Evolutionary conservation across 2,797 vertebrate species (phyloP).

Genomic region (Propithecus deckenii): DNA sequence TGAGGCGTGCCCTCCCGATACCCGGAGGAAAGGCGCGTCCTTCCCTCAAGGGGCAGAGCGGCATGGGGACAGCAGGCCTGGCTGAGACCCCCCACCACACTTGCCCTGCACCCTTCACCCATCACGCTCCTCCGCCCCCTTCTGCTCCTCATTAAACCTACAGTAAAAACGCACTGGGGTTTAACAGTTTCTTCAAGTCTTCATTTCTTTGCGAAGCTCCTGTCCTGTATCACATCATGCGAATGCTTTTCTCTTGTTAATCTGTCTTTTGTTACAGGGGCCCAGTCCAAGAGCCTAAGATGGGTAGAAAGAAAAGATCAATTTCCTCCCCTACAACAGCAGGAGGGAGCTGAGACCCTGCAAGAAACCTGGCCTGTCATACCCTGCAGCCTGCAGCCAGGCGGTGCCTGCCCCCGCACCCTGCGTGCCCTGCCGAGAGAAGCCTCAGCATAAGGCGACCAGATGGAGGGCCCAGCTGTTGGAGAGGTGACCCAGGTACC

Average conservation of each 20-base stretch:
- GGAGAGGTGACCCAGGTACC: neutral
- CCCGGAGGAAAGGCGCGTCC: neutral
- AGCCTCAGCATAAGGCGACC: neutral
- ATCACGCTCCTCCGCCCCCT: rapidly evolving
- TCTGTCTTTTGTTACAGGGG: neutral
- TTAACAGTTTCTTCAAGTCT: neutral
- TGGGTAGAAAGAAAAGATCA: neutral
- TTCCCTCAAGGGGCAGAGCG: neutral
- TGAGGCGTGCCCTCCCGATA: neutral
- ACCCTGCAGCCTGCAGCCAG: too few relatives aligned
- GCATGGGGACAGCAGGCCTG: neutral
- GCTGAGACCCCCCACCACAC: neutral
- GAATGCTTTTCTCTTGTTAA: neutral
- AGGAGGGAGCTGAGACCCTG: neutral
- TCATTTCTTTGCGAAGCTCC: neutral
- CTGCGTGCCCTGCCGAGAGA: neutral
- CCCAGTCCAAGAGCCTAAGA: neutral
- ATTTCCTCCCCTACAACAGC: too few relatives aligned
- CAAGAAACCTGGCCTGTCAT: neutral
- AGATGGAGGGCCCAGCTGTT: neutral
- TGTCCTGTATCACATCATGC: neutral
- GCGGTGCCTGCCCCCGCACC: neutral
- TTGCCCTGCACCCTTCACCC: neutral
- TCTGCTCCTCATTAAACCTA: neutral
- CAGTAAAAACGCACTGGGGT: neutral